Evolutionary conservation across 2,888 invertebrate species (phyloP).

Genomic region (Tigriopus californicus): DNA sequence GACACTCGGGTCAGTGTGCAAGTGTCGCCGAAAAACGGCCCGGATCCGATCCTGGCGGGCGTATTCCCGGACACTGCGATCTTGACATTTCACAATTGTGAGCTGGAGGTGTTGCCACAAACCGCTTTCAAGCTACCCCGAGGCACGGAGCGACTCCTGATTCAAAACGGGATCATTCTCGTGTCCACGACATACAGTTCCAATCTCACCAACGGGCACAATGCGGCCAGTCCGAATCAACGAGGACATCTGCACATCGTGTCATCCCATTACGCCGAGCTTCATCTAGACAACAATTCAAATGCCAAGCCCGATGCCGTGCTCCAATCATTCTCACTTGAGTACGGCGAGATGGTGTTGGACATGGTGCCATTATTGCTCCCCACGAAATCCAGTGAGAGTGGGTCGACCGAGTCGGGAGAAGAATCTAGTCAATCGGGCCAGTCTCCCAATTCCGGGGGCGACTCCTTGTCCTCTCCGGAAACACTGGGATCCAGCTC

Average conservation of each 20-base stretch:
- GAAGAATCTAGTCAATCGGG: neutral
- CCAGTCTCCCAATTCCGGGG: neutral
- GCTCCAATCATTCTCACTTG: neutral
- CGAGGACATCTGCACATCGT: neutral
- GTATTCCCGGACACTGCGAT: neutral
- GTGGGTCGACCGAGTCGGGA: neutral
- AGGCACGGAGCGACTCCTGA: neutral
- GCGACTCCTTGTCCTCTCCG: neutral
- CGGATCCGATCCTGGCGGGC: neutral
- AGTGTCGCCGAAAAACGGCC: no score
- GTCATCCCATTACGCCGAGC: neutral
- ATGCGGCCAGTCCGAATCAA: neutral
- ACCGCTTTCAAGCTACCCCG: conserved; percentile 1
- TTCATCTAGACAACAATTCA: neutral
- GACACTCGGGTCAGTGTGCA: neutral
- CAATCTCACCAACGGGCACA: neutral
- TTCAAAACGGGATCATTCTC: neutral
- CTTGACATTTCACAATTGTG: conserved; percentile 7
- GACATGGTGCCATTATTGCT: neutral
- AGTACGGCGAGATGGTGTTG: neutral
- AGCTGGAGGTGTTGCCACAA: conserved; percentile 3
- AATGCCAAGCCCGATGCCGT: neutral
- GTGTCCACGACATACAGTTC: neutral
- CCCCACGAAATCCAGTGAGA: neutral
- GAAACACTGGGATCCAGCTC: neutral